Evolutionary conservation across 2,113 vertebrate species (phyloP).

Genomic region (Leptobrachium leishanense): DNA sequence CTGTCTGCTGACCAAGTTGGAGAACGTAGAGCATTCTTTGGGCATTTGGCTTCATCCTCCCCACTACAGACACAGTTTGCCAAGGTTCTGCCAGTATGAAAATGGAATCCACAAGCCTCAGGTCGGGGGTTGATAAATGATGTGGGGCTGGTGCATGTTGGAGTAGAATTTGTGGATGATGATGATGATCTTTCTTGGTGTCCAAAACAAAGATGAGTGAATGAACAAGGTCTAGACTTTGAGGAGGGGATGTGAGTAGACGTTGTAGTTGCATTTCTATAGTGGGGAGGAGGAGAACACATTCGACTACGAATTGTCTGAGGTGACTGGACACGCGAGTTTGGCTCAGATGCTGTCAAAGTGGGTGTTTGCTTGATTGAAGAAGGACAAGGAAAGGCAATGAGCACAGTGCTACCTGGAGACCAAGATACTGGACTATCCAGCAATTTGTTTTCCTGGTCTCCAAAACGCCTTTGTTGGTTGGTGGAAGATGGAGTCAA

Average conservation of each 20-base stretch:
- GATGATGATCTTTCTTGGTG: conserved; percentile 58
- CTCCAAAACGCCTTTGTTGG: not conserved
- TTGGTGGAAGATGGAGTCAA: conserved; percentile 25
- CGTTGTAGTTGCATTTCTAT: conserved; percentile 59
- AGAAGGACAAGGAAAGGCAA: conserved; percentile 46
- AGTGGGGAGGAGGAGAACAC: conserved; percentile 65
- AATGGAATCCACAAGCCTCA: conserved; percentile 15
- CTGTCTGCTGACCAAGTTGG: conserved; percentile 54
- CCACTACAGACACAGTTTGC: conserved; percentile 51
- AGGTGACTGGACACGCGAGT: conserved; percentile 72
- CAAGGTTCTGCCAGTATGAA: conserved; percentile 44
- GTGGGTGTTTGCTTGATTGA: conserved; percentile 63
- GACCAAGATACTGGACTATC: conserved; percentile 13
- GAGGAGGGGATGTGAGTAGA: conserved; percentile 61
- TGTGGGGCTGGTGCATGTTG: conserved; percentile 60
- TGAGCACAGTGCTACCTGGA: conserved; percentile 30
- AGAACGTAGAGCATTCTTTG: conserved; percentile 32
- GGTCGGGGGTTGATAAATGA: not conserved
- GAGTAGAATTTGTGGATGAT: conserved; percentile 52
- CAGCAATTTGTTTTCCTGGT: not conserved
- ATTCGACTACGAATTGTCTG: conserved; percentile 52
- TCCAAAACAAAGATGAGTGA: conserved; percentile 60
- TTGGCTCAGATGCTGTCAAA: conserved; percentile 69
- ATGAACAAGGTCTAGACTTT: conserved; percentile 43
- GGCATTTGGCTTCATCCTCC: conserved; percentile 54